phyloP scores from a whole-genome alignment of 2,888 invertebrate species.

The Tromatobia lineatoria region DNA sequence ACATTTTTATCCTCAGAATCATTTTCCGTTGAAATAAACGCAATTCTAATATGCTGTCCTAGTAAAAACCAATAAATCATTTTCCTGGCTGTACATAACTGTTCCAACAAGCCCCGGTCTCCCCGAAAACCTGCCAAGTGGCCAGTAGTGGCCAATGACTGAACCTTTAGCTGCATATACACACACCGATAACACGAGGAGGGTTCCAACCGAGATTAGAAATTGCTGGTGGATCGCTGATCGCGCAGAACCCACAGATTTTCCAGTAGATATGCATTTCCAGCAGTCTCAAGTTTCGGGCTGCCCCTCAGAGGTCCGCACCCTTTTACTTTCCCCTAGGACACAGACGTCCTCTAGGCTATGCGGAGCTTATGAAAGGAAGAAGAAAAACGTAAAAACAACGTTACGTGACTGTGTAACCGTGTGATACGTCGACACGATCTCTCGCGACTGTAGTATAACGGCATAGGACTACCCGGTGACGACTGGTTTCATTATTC shows the following conservation, averaged over 20 bases:
- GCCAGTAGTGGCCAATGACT: not conserved
- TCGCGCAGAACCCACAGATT: conserved; percentile 40
- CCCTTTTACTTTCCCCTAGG: not conserved
- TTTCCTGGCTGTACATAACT: too few relatives aligned
- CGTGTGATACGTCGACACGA: conserved; percentile 23
- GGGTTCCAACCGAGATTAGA: conserved; percentile 18
- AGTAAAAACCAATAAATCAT: too few relatives aligned
- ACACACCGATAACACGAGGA: conserved; percentile 36
- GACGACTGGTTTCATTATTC: conserved; percentile 37
- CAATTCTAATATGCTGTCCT: too few relatives aligned
- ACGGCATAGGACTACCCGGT: not conserved
- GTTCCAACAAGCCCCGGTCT: too few relatives aligned
- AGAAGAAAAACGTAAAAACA: conserved; percentile 4
- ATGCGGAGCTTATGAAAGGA: not conserved
- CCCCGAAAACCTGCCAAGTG: too few relatives aligned
- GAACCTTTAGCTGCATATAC: not conserved
- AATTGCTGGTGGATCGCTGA: conserved; percentile 16
- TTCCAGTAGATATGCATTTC: conserved; percentile 43
- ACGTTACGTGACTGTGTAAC: conserved; percentile 4
- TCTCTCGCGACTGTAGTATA: conserved; percentile 10
- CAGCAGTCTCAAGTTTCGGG: not conserved
- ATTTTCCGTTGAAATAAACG: too few relatives aligned
- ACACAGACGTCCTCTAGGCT: not conserved
- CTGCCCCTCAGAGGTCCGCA: not conserved
- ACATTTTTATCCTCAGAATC: too few relatives aligned